These are phyloP conservation scores for Fissipunctia ypsillon DNA, from an alignment of 2,888 invertebrate species.

Conservation along the genomic window DNA sequence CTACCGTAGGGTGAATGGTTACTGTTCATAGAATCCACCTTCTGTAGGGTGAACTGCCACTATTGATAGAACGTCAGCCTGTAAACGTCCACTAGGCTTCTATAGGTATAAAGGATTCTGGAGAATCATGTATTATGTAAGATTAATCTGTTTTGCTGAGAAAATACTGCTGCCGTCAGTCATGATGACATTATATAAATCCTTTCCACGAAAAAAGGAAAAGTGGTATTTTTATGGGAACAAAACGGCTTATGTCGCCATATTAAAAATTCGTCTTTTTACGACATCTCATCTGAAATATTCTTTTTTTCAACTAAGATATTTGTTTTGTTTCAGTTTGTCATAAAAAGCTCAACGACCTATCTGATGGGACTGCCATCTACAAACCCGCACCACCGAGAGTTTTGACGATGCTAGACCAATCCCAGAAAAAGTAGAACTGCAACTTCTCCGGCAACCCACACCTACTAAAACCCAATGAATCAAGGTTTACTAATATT, in stretches of 20 bases:
- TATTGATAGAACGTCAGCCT: background rate
- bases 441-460: background rate
- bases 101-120: background rate
- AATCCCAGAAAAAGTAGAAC: background rate
- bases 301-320: accelerated
- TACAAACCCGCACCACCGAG: background rate
- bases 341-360: background rate
- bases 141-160: background rate
- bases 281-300: background rate
- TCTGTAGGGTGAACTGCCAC: background rate
- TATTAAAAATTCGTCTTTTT: background rate
- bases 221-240: background rate
- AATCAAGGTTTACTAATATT: constrained; percentile 22
- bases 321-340: background rate
- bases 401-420: background rate
- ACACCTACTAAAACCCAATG: background rate
- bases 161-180: background rate
- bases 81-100: background rate
- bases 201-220: background rate
- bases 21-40: background rate
- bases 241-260: background rate
- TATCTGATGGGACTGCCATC: background rate
- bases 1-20: background rate
- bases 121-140: background rate
- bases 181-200: background rate